Evolutionary conservation across 2,888 invertebrate genomes (phyloP).

Genomic region (Periphyllus acericola): DNA sequence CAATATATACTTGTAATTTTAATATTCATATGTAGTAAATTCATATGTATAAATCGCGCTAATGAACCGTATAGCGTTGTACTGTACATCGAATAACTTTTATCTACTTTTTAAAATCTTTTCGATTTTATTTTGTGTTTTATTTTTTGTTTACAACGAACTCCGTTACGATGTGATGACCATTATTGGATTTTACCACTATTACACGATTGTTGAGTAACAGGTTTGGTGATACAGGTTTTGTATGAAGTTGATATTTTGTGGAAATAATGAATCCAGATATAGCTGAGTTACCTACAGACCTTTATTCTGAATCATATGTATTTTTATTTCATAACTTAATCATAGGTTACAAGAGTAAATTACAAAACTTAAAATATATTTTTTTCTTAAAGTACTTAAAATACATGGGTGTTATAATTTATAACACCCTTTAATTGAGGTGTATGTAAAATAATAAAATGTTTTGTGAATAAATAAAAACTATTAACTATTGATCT

Average conservation of each 20-base stretch:
- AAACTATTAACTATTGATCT: too few species aligned
- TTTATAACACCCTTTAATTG: background rate
- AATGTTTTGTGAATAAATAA: too few species aligned
- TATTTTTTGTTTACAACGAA: background rate
- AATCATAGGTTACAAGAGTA: background rate
- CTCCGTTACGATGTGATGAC: slow-evolving; percentile 1
- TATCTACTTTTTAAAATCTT: background rate
- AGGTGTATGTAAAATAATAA: too few species aligned
- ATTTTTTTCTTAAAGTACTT: too few species aligned
- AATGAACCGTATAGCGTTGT: background rate
- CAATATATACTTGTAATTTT: background rate
- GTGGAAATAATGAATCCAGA: background rate
- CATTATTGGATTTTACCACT: background rate
- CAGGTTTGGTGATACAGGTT: slow-evolving; percentile 4
- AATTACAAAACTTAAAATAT: background rate
- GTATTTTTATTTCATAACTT: background rate
- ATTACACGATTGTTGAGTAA: background rate
- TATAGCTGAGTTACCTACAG: too few species aligned
- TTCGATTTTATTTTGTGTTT: background rate
- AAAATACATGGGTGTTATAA: background rate
- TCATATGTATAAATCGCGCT: background rate
- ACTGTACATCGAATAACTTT: background rate
- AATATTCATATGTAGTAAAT: too few species aligned
- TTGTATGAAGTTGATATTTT: background rate
- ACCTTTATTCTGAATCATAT: too few species aligned